Base-by-base conservation (phyloP, 2,888 invertebrate species). In the Agonopterix subpropinquella region DNA sequence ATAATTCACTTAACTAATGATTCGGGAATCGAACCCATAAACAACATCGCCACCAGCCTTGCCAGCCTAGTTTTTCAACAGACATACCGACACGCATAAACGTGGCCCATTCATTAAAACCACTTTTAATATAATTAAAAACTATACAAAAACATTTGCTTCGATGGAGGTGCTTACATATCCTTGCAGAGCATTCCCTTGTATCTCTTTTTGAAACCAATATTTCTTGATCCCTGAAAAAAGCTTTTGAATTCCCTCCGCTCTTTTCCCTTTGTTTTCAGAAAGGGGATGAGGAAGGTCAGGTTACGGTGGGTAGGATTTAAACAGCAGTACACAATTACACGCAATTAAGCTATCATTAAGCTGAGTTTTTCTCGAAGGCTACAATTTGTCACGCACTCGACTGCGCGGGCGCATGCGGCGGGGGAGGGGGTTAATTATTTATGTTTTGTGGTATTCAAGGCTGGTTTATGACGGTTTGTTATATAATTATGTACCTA, bases 301-400 rank as follows among this genome's bases (percentile, higher is more conserved):
- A 5, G 18, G n/a, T n/a, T 36, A 45, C 47, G 50, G 7, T 36
- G 36, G 44, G 5, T 28, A 28, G 28, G 28, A 28, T 28, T 28
- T 28, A 28, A 28, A 28, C 28, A 28, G 28, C 28, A 28, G 28
- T 49, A 57, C 54, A 67, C 67, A 77, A 79, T 78, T 75, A 77
- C 55, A 49, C 51, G 65, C 72, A 75, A 78, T 77, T 78, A 76
- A 74, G 72, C 71, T 70, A 72, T 76, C 68, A 67, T 76, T 75
- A 73, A 62, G 56, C 57, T 55, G 57, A 58, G 63, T 64, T 67
- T 70, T 70, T 64, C 59, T 57, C 59, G 57, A 59, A 57, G 61
- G 57, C 57, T 55, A 64, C 73, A 76, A 77, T 78, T 77, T 73
- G 76, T 76, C 73, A 77, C 73, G 78, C 72, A 75, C 66, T 49